Evolutionary conservation across 2,113 vertebrate genomes (phyloP).

Genomic region (Seriola rivoliana): DNA sequence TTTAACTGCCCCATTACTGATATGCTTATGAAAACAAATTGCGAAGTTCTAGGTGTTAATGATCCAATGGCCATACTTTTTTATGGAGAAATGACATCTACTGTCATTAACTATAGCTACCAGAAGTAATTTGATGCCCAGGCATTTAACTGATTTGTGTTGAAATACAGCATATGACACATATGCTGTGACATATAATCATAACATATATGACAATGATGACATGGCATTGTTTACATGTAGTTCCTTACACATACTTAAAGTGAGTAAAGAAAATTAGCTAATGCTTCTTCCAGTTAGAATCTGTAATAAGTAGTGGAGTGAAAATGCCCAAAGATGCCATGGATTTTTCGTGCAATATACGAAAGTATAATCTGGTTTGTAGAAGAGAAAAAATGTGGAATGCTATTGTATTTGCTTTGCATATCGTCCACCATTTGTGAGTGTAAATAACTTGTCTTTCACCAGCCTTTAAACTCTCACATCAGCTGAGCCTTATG

Average conservation of each 20-base stretch:
- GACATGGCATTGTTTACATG: not conserved
- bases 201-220: not conserved
- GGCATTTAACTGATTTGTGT: not conserved
- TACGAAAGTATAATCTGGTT: not conserved
- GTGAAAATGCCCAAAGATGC: not conserved
- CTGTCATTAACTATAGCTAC: not conserved
- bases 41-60: not conserved
- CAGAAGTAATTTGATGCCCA: not conserved
- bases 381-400: not conserved
- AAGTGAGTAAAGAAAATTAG: not conserved
- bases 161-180: not conserved
- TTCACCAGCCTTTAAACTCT: slow-evolving; percentile 21
- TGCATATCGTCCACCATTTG: not conserved
- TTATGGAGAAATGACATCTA: not conserved
- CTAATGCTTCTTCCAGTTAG: not conserved
- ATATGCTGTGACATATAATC: too few species aligned
- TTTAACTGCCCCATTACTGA: not conserved
- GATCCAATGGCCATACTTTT: not conserved
- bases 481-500: slow-evolving; percentile 16
- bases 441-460: slow-evolving; percentile 20
- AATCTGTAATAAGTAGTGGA: not conserved
- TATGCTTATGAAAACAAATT: not conserved
- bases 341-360: not conserved
- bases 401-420: not conserved
- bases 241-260: not conserved